Evolutionary conservation across 2,888 invertebrate species (phyloP), one percentile per base, ranked within the genome.

Genomic region (Sinopyrophorus schimmeli): DNA sequence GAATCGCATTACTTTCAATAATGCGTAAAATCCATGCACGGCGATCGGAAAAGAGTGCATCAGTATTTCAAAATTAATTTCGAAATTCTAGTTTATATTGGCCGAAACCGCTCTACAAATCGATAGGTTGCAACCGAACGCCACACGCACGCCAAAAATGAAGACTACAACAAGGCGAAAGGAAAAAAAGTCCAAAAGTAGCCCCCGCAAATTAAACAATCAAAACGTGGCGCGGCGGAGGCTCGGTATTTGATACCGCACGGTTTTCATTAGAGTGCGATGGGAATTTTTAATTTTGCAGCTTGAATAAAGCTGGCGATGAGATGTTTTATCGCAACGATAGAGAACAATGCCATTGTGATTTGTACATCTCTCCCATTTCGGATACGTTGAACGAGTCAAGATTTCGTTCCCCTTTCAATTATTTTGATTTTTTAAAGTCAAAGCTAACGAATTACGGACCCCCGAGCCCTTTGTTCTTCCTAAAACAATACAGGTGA

Each of bases 201-300:
- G 20, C 28, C 18, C 7, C 17, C 23, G 12, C 15, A 38, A 50
- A 50, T 35, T 50, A 37, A 39, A 44, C 43, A 50, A 50, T 44
- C 44, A 50, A 27, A 50, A 39, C 37, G 41, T 41, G 51, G 18
- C 37, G 41, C 37, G 51, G 18, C 26, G 46, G 26, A 18, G 28
- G 34, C 34, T 47, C 35, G 16, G 32, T 50, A 43, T 46, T 46
- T 51, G 46, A 46, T 51, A 46, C 51, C 35, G 35, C 31, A 31
- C 30, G 39, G 55, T 53, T 47, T 55, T 55, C 55, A 55, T 55
- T 53, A 55, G 47, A 47, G 46, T 49, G 53, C 53, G 51, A 57
- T 55, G 59, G 55, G 56, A 54, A 57, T 57, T 59, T 59, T 59
- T 59, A 59, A 59, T 59, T 57, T 59, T 57, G 51, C 59, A 56